Conservation (phyloP, 2,797 vertebrate genomes). For the Cuculus canorus region DNA sequence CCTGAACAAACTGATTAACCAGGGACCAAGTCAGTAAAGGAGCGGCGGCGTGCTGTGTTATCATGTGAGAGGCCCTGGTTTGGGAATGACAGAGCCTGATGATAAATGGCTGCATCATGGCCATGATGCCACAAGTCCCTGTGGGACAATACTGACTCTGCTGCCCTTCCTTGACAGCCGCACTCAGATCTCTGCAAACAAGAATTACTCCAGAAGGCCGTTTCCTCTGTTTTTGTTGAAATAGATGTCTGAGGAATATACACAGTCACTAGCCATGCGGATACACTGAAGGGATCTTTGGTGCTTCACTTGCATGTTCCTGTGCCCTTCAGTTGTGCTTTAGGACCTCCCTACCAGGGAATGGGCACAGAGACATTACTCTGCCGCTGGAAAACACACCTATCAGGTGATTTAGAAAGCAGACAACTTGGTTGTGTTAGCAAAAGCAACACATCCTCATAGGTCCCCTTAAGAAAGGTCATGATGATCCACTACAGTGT, state of each 20-base stretch:
- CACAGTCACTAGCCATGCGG: neutral
- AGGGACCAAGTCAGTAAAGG: slow-evolving; percentile 59
- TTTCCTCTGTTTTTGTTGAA: slow-evolving; percentile 2
- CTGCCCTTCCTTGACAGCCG: slow-evolving; percentile 45
- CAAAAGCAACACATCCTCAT: neutral
- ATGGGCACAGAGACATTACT: neutral
- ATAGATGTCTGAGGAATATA: neutral
- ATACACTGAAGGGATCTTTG: neutral
- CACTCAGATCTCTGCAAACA: neutral
- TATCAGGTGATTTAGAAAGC: neutral
- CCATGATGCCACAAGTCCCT: slow-evolving; percentile 56
- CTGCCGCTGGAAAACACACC: neutral
- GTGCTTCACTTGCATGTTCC: neutral
- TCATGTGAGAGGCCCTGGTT: slow-evolving; percentile 45
- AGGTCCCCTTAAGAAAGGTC: neutral
- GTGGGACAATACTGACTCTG: slow-evolving; percentile 19
- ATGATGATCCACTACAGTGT: neutral
- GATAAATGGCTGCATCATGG: slow-evolving; percentile 45
- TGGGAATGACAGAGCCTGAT: slow-evolving; percentile 48
- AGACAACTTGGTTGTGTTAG: neutral
- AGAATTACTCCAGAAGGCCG: neutral
- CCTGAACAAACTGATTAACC: slow-evolving; percentile 69
- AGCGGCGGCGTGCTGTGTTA: slow-evolving; percentile 1
- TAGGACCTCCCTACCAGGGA: neutral
- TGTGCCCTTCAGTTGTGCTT: neutral